Percentiles rank a stretch among this genome's conserved stretches.
phyloP scores from a whole-genome alignment of 2,113 vertebrate genomes.

The Gavialis gangeticus region DNA sequence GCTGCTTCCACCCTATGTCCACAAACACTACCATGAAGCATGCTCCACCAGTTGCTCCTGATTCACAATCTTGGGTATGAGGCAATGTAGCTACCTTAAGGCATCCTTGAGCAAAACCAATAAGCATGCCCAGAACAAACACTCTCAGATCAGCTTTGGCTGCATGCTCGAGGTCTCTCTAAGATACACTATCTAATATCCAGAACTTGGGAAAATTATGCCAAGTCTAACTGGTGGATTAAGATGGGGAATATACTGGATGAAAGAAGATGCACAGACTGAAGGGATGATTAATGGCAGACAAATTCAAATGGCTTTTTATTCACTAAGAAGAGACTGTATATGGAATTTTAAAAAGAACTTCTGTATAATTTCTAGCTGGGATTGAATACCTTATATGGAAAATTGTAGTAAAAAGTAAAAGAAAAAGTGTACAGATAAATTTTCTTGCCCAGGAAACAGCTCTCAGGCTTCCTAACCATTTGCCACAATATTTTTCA shows the following conservation, averaged over 20 bases:
- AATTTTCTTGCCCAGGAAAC: constrained; percentile 43
- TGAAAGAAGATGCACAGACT: background rate
- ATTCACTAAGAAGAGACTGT: background rate
- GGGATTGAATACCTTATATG: background rate
- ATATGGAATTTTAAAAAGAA: background rate
- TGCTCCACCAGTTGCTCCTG: too few relatives aligned
- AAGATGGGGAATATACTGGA: background rate
- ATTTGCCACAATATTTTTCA: constrained; percentile 29
- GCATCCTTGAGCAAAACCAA: too few relatives aligned
- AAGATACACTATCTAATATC: too few relatives aligned
- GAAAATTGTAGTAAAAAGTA: background rate
- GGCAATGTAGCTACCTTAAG: too few relatives aligned
- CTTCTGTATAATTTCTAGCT: background rate
- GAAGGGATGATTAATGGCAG: background rate
- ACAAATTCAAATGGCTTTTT: background rate
- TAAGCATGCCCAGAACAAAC: too few relatives aligned
- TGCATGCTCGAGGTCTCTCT: too few relatives aligned
- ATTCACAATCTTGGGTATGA: too few relatives aligned
- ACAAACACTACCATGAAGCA: too few relatives aligned
- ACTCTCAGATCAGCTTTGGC: too few relatives aligned
- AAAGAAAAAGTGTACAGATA: background rate
- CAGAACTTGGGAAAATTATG: too few relatives aligned
- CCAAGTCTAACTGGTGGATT: background rate
- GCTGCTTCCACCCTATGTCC: too few relatives aligned
- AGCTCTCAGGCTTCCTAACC: constrained; percentile 18